Conservation (phyloP, 2,888 invertebrate genomes). For the Acrobasis repandana region DNA sequence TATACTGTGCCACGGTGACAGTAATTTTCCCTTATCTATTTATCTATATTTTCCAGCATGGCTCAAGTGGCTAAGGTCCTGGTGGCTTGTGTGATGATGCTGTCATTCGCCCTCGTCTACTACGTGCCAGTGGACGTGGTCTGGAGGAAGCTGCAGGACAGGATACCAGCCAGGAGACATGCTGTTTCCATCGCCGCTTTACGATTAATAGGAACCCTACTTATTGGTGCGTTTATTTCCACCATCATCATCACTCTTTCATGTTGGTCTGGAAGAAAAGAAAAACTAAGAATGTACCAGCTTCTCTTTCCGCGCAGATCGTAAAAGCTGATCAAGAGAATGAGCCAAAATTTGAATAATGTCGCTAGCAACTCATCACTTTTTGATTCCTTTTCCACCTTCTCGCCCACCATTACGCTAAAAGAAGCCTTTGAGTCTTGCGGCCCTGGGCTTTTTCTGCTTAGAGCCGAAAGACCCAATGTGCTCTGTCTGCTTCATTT, state of each 20-base stretch:
- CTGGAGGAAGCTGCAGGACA: constrained; percentile 87
- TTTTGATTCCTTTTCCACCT: too few species aligned
- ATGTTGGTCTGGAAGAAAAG: too few species aligned
- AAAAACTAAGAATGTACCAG: too few species aligned
- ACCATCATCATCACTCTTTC: neutral
- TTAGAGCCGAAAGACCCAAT: too few species aligned
- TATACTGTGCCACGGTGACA: neutral
- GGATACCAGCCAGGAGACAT: constrained; percentile 68
- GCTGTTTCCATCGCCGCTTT: constrained; percentile 68
- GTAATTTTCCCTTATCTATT: neutral
- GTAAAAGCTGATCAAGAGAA: neutral
- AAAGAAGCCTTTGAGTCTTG: too few species aligned
- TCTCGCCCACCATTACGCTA: too few species aligned
- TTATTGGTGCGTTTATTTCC: constrained; percentile 54
- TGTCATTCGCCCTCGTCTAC: constrained; percentile 96
- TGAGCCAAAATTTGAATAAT: neutral
- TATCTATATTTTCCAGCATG: constrained; percentile 65
- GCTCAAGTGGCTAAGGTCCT: constrained; percentile 91
- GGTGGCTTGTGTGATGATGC: constrained; percentile 94
- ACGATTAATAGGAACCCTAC: constrained; percentile 56
- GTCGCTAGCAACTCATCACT: too few species aligned
- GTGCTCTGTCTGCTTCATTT: too few species aligned
- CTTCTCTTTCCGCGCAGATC: too few species aligned
- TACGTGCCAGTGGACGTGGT: constrained; percentile 97
- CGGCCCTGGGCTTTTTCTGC: too few species aligned